Evolutionary conservation across 2,888 invertebrate genomes (phyloP), one percentile per base, ranked within the genome.

Genomic region (Flabesymbios commensalis): DNA sequence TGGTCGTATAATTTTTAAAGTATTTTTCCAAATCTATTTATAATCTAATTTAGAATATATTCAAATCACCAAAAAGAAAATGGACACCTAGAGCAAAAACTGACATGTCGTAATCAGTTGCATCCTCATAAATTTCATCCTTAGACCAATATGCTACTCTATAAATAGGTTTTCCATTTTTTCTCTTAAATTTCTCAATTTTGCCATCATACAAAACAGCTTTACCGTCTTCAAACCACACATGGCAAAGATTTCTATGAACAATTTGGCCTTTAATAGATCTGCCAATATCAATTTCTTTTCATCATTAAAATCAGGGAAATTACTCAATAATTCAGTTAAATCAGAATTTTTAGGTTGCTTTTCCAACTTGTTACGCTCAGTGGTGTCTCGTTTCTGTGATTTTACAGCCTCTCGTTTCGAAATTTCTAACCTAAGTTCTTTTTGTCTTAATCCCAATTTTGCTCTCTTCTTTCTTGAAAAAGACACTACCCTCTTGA

Each of bases 71-170:
- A n/a, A n/a, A n/a, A n/a, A n/a, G n/a, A n/a, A n/a, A n/a, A n/a
- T n/a, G n/a, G n/a, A n/a, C n/a, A n/a, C n/a, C n/a, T n/a, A n/a
- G n/a, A n/a, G n/a, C n/a, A n/a, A n/a, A n/a, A n/a, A n/a, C n/a
- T n/a, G n/a, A n/a, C n/a, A n/a, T n/a, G n/a, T n/a, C n/a, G n/a
- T n/a, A n/a, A n/a, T n/a, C n/a, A n/a, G n/a, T 29, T 7, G 29
- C 45, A 45, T 45, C 29, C 5, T 51, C 43, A 24, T 56, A 26
- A 22, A n/a, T 29, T 19, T 49, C 49, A 10, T 49, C 49, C 49
- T 26, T 49, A 5, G 10, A 7, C 49, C 49, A 49, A 29, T 26
- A 49, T 28, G 49, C 29, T 7, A 49, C 29, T 10, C 22, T 29
- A 28, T 49, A 28, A 10, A 14, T 28, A 10, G 22, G 22, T 10